These are phyloP conservation scores for Cheilinus undulatus DNA, from an alignment of 2,113 vertebrate genomes.

Conservation along the genomic window DNA sequence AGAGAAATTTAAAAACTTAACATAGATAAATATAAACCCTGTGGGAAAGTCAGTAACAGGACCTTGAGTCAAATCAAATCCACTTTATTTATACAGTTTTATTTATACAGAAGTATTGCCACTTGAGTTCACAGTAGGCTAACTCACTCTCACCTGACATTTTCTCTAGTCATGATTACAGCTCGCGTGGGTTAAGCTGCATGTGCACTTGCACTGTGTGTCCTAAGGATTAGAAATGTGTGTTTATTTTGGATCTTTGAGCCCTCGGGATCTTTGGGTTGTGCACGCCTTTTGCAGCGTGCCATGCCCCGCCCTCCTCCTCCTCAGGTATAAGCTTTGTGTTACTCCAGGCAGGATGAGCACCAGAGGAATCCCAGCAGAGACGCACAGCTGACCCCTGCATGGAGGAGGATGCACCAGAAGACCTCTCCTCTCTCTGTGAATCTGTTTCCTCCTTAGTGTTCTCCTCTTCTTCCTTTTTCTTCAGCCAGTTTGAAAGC, in stretches of 20 bases:
- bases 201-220: slow-evolving; percentile 31
- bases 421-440: neutral
- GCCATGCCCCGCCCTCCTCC: slow-evolving; percentile 14
- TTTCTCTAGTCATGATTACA: neutral
- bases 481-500: slow-evolving; percentile 36
- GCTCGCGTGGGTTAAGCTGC: slow-evolving; percentile 37
- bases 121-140: neutral
- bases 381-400: slow-evolving; percentile 36
- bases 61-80: too few species aligned
- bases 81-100: too few species aligned
- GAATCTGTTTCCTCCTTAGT: slow-evolving; percentile 31
- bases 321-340: slow-evolving; percentile 27
- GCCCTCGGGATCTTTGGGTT: slow-evolving; percentile 24
- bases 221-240: slow-evolving; percentile 63
- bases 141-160: neutral
- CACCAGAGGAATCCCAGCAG: slow-evolving; percentile 18
- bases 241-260: slow-evolving; percentile 72
- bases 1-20: too few species aligned
- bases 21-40: too few species aligned
- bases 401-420: slow-evolving; percentile 62
- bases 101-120: too few species aligned
- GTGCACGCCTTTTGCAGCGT: neutral
- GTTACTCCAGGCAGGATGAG: neutral
- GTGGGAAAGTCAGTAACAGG: too few species aligned
- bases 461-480: slow-evolving; percentile 5